A percentile compares a stretch with the other conserved stretches of the same genome.
phyloP scores from a whole-genome alignment of 1,140 invertebrate genomes.

The Heliconius nattereri region DNA sequence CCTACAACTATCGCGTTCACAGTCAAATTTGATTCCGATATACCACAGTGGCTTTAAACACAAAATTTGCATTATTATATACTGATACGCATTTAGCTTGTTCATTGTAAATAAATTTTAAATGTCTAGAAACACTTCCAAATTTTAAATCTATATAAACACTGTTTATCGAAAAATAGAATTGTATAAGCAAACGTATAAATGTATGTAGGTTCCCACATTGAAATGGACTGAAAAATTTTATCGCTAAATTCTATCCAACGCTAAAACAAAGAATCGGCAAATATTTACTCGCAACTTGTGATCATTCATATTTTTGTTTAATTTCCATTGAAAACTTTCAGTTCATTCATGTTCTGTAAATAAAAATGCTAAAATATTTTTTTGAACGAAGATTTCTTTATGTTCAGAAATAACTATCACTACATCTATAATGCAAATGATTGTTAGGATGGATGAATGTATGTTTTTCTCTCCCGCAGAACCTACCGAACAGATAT shows the following conservation, averaged over 20 bases:
- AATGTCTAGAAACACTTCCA: neutral
- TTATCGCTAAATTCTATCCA: neutral
- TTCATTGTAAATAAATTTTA: neutral
- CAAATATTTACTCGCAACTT: neutral
- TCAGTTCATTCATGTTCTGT: constrained; percentile 1
- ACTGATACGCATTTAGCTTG: too few species aligned
- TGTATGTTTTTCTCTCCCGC: too few species aligned
- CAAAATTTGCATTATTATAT: too few species aligned
- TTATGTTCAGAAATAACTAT: neutral
- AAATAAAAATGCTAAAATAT: neutral
- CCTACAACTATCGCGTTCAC: too few species aligned
- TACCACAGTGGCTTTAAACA: too few species aligned
- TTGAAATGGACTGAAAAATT: neutral
- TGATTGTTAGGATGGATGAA: too few species aligned
- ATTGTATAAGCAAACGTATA: neutral
- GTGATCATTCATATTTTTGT: constrained; percentile 3
- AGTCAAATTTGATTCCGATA: too few species aligned
- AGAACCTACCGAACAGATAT: too few species aligned
- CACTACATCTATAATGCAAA: too few species aligned
- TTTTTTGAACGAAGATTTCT: neutral
- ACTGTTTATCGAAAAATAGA: neutral
- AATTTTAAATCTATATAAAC: neutral
- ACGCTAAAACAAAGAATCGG: neutral
- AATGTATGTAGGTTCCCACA: neutral
- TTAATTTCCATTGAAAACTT: constrained; percentile 1